phyloP scores from a whole-genome alignment of 1,140 invertebrate genomes.

The Fopius arisanus region DNA sequence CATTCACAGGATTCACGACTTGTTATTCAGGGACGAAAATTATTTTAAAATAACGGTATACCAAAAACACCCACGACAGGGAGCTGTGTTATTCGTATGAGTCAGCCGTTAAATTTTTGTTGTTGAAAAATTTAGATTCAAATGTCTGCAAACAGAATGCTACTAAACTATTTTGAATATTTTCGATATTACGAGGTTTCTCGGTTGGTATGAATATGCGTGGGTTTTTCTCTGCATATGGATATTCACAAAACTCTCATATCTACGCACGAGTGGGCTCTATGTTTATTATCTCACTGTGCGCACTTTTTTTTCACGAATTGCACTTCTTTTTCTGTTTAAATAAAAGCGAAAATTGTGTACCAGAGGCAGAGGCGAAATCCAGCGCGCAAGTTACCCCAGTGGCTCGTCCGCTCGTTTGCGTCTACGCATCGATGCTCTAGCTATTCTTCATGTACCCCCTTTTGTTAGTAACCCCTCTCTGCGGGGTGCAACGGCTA shows the following conservation, averaged over 20 bases:
- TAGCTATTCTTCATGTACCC: conserved; percentile 2
- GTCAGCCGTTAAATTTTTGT: not conserved
- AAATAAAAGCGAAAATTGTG: not conserved
- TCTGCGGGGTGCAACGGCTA: conserved; percentile 17
- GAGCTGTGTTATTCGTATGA: not conserved
- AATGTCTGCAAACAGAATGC: not conserved
- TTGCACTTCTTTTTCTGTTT: not conserved
- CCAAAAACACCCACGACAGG: not conserved
- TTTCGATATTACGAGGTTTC: not conserved
- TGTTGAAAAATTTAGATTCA: not conserved
- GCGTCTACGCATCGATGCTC: conserved; percentile 1
- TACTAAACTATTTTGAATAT: not conserved
- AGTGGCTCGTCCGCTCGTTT: not conserved
- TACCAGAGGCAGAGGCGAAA: not conserved
- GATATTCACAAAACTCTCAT: not conserved
- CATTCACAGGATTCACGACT: conserved; percentile 24
- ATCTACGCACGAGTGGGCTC: not conserved
- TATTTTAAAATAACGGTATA: conserved; percentile 17
- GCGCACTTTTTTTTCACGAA: not conserved
- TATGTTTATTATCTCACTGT: not conserved
- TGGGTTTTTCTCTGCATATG: not conserved
- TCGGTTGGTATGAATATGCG: not conserved
- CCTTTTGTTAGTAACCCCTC: conserved; percentile 17
- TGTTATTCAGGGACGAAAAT: not conserved
- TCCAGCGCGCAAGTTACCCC: not conserved